These are phyloP conservation scores for Gorilla gorilla DNA, from an alignment of 2,113 vertebrate species.

Conservation along the genomic window DNA sequence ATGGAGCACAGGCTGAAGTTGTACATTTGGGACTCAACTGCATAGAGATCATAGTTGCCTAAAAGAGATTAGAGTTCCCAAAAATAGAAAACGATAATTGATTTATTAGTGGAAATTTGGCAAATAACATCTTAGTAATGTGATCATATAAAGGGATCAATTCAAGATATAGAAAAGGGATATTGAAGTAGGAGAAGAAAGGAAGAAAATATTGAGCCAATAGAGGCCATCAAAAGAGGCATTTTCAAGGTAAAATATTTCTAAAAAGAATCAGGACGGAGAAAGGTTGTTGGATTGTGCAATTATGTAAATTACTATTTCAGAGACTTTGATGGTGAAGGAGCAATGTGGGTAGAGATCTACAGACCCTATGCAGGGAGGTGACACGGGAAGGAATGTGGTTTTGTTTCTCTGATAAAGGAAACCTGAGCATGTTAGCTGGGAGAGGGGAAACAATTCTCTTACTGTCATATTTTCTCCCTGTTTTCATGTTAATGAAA, in stretches of 20 bases:
- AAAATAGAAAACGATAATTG: background rate
- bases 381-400: background rate
- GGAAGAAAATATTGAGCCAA: background rate
- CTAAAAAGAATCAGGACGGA: background rate
- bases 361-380: background rate
- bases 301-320: background rate
- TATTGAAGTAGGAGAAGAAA: background rate
- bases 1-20: no score
- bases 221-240: background rate
- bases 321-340: background rate
- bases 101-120: slow-evolving; percentile 5
- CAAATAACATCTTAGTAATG: background rate
- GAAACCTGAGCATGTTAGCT: background rate
- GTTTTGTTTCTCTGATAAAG: background rate
- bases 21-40: background rate
- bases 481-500: background rate
- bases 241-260: slow-evolving; percentile 50
- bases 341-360: background rate
- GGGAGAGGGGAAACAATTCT: background rate
- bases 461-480: background rate
- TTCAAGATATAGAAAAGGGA: background rate
- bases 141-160: slow-evolving; percentile 22
- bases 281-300: background rate
- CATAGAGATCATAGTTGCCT: background rate
- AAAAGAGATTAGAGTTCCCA: background rate